Evolutionary conservation across 2,797 vertebrate species (phyloP).

Genomic region (Parauchenoglanis ngamensis): DNA sequence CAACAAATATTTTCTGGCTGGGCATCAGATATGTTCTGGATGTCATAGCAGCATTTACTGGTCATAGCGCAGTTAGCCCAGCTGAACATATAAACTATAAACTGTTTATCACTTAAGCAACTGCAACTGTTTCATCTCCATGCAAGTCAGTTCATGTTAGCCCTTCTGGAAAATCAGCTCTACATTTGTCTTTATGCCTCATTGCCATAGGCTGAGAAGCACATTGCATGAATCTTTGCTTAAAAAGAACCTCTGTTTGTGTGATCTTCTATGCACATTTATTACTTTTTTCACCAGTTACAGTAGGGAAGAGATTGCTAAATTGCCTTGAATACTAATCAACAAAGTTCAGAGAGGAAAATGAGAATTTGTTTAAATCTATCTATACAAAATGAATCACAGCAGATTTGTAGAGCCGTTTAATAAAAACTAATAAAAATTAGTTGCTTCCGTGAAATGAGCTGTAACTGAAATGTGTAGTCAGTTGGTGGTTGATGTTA

Average conservation of each 20-base stretch:
- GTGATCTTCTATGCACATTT: conserved; percentile 46
- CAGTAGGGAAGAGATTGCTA: conserved; percentile 24
- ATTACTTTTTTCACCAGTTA: conserved; percentile 58
- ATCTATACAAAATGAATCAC: not conserved
- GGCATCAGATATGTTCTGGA: conserved; percentile 42
- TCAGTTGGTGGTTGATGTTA: not conserved
- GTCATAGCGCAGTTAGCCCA: conserved; percentile 46
- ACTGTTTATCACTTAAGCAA: conserved; percentile 69
- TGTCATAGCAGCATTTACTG: conserved; percentile 44
- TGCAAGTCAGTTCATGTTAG: conserved; percentile 61
- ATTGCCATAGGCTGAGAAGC: conserved; percentile 63
- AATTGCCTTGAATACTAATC: not conserved
- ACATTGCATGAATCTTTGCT: conserved; percentile 42
- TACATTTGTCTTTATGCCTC: conserved; percentile 69
- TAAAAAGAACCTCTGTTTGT: conserved; percentile 66
- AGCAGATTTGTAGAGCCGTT: not conserved
- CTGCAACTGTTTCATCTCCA: conserved; percentile 66
- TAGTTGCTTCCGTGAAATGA: not conserved
- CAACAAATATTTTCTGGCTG: conserved; percentile 31
- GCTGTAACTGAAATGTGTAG: not conserved
- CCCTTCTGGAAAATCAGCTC: conserved; percentile 66
- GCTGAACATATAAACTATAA: conserved; percentile 63
- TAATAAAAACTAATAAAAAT: not conserved
- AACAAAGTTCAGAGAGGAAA: not conserved
- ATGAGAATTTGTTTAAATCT: not conserved